Base-by-base conservation (phyloP, 1,140 invertebrate species). In the Antheraea mylitta region DNA sequence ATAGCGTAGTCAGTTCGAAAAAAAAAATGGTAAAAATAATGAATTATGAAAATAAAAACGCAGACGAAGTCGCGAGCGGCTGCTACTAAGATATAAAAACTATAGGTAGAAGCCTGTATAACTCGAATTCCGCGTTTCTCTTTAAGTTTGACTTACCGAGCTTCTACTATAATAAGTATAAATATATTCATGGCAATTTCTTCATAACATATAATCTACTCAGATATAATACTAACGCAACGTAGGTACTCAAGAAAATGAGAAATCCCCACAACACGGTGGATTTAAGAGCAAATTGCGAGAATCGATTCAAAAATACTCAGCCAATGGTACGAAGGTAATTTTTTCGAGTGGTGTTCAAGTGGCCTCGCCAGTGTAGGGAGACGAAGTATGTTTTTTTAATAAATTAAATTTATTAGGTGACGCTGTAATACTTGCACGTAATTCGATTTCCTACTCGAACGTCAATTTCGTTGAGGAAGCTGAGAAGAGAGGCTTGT, bases 401-500 rank as follows among this genome's bases (percentile, higher is more conserved):
- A 61, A 71, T 67, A 63, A 69, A 69, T 69, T 69, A 18, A 18
- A 8, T 19, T 53, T 64, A 69, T 69, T 69, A 67, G 10, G 37
- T 36, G 66, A 18, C 7, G 36, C 18, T 36, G 60, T 61, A 18
- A 42, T 42, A 42, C 38, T 18, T 36, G 45, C 65, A 70, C 71
- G 76, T 76, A 77, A 78, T 78, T 80, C 74, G 70, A 76, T 75
- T 76, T 76, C 48, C 64, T 65, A 18, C 61, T 73, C 63, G 62
- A 73, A 58, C 64, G 19, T 58, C 64, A 58, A 66, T 66, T 66
- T 71, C 63, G 22, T 18, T 64, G 22, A 64, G n/a, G 62, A 36
- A 11, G n/a, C 18, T 37, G 19, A 42, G 11, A 7, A 42, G 7
- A 42, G 38, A 7, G 38, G 11, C 8, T 42, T 42, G 7, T 42